A percentile compares a stretch with the other conserved stretches of the same genome.
Conservation (phyloP, 2,113 vertebrate species). For the Sceloporus undulatus region DNA sequence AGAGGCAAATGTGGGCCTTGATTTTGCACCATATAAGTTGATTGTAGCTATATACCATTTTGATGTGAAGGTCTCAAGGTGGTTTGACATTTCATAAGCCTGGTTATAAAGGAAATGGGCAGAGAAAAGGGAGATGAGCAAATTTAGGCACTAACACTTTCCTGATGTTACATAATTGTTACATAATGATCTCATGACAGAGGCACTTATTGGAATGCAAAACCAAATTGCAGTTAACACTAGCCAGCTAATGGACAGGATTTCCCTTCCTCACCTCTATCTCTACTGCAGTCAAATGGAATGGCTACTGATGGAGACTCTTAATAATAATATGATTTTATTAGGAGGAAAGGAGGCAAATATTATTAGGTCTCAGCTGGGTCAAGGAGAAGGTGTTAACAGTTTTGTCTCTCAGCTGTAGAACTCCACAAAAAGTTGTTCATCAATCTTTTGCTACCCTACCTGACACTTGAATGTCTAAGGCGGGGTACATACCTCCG, state of each 20-base stretch:
- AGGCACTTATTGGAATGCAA: background rate
- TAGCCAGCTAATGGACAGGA: background rate
- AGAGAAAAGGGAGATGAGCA: background rate
- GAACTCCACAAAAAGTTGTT: background rate
- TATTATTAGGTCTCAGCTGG: background rate
- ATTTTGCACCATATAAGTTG: background rate
- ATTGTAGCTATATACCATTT: background rate
- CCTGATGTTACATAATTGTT: background rate
- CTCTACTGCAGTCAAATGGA: background rate
- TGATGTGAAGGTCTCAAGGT: background rate
- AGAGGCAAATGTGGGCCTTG: background rate
- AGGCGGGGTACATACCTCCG: no score
- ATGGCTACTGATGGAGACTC: background rate
- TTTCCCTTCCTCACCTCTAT: background rate
- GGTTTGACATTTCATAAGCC: background rate
- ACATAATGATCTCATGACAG: background rate
- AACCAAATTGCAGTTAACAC: background rate
- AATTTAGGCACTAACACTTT: background rate
- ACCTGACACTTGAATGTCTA: background rate
- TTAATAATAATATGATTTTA: background rate
- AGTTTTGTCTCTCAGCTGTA: background rate
- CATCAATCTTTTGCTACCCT: no score
- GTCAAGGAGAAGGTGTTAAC: background rate
- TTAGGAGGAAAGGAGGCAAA: background rate
- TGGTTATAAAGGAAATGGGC: no score